Evolutionary conservation across 2,113 vertebrate species (phyloP).

Genomic region (Ictidomys tridecemlineatus): DNA sequence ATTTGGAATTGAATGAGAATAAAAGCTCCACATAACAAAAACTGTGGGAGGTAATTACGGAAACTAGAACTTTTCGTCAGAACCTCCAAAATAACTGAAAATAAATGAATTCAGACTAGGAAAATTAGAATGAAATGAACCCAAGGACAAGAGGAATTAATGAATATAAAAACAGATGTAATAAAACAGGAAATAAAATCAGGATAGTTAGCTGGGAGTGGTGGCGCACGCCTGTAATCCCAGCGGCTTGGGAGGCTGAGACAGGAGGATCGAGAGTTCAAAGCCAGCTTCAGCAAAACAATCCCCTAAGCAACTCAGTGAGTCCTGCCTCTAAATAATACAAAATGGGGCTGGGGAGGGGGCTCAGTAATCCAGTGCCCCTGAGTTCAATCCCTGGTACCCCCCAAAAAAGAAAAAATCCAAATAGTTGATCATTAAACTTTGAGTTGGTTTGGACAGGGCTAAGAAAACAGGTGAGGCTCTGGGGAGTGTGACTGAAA

Average conservation of each 20-base stretch:
- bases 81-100: not conserved
- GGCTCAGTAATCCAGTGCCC: too few relatives aligned
- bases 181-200: not conserved
- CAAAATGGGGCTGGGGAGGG: too few relatives aligned
- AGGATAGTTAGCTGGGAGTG: not conserved
- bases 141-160: not conserved
- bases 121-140: not conserved
- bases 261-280: too few relatives aligned
- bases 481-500: too few relatives aligned
- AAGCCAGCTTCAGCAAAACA: too few relatives aligned
- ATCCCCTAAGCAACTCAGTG: too few relatives aligned
- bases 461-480: too few relatives aligned
- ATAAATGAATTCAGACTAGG: not conserved
- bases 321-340: too few relatives aligned
- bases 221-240: too few relatives aligned
- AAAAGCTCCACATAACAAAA: not conserved
- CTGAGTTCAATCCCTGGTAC: too few relatives aligned
- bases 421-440: not conserved
- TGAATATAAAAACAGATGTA: not conserved
- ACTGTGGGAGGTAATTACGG: not conserved
- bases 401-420: too few relatives aligned
- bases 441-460: not conserved
- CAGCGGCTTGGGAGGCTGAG: too few relatives aligned
- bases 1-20: not conserved
- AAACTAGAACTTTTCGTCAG: not conserved